phyloP scores from a whole-genome alignment of 2,113 vertebrate species.

The Zapornia atra region DNA sequence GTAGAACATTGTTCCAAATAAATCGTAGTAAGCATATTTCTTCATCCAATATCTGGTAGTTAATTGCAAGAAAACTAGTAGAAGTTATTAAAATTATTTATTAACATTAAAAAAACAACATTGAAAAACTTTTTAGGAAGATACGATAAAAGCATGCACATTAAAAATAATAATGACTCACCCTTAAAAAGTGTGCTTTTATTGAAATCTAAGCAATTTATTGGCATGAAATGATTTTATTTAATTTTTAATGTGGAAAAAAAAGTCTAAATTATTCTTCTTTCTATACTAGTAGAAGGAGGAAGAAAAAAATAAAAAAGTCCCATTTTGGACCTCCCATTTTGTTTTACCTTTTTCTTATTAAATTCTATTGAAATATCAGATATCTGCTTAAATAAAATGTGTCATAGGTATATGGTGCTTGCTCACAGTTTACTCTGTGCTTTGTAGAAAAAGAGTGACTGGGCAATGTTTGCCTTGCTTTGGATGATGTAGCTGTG shows the following conservation, averaged over 20 bases:
- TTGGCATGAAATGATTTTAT: neutral
- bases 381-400: neutral
- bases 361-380: neutral
- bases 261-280: neutral
- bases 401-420: neutral
- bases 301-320: fast-evolving
- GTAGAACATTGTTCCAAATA: neutral
- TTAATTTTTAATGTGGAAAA: neutral
- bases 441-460: neutral
- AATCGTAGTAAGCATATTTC: neutral
- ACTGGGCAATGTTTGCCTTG: neutral
- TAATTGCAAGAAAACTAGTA: neutral
- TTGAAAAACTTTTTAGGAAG: neutral
- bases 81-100: neutral
- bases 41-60: neutral
- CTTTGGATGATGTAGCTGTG: neutral
- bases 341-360: neutral
- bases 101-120: neutral
- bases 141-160: neutral
- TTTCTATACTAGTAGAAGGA: neutral
- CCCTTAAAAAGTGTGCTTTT: neutral
- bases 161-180: neutral
- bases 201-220: neutral
- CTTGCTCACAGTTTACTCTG: neutral
- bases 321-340: neutral